Percentiles rank a stretch among this genome's conserved stretches.
These are phyloP conservation scores for Bubo blakistoni DNA, from an alignment of 2,113 vertebrate genomes.

Conservation along the genomic window DNA sequence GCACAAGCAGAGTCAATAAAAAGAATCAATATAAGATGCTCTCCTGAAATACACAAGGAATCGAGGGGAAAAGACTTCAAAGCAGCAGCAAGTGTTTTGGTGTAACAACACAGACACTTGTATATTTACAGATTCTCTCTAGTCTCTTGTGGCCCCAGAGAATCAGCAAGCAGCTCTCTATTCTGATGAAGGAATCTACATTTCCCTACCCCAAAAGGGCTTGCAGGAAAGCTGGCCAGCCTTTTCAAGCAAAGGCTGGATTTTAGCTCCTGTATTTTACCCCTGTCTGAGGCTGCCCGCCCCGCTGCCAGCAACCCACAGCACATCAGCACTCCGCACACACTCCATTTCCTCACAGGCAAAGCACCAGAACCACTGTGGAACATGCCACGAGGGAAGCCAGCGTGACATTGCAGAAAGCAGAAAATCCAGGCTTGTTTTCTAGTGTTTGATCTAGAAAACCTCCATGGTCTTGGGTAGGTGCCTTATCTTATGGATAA, in stretches of 20 bases:
- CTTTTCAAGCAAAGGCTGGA: no score
- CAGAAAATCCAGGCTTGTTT: neutral
- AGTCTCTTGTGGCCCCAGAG: neutral
- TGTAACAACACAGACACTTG: neutral
- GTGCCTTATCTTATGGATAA: neutral
- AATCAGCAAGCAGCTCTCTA: neutral
- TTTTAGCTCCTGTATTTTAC: neutral
- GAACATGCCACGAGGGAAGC: fast-evolving
- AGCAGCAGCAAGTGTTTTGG: neutral
- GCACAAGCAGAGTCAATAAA: constrained; percentile 47
- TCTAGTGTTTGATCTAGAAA: neutral
- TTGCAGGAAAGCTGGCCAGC: neutral
- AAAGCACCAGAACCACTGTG: fast-evolving
- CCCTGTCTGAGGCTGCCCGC: neutral
- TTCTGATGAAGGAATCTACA: fast-evolving
- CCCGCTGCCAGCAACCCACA: no score
- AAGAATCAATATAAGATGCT: constrained; percentile 40
- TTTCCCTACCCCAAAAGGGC: neutral
- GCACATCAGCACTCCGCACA: neutral
- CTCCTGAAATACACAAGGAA: neutral
- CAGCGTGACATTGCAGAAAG: fast-evolving
- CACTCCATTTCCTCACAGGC: fast-evolving
- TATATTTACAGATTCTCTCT: neutral
- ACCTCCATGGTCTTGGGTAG: fast-evolving
- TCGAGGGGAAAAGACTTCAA: neutral